Conservation (phyloP, 2,113 vertebrate genomes). For the Microtus richardsoni region DNA sequence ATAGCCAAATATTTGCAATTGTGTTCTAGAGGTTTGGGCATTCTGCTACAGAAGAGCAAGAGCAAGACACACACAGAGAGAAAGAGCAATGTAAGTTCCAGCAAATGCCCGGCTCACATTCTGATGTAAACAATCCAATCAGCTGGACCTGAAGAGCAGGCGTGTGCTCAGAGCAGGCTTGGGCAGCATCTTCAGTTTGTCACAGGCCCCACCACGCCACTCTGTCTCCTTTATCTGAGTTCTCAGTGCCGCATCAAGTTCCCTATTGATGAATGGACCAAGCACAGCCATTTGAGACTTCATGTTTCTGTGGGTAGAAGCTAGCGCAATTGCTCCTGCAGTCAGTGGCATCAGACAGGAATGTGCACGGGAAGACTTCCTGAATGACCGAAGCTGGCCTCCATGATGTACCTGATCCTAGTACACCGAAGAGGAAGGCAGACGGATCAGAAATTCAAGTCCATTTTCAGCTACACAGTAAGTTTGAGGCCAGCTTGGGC, state of each 20-base stretch:
- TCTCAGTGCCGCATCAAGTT: background rate
- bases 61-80: background rate
- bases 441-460: background rate
- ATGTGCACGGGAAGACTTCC: background rate
- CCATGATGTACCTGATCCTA: background rate
- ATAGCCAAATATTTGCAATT: conserved; percentile 82
- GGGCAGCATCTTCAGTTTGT: background rate
- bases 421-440: background rate
- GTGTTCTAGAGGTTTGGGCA: conserved; percentile 66
- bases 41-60: background rate
- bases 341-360: background rate
- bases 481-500: background rate
- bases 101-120: background rate
- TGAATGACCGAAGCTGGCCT: background rate
- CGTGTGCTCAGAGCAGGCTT: accelerated
- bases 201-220: background rate
- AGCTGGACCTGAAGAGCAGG: background rate
- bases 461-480: background rate
- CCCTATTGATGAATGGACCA: background rate
- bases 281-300: background rate
- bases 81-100: background rate
- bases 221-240: background rate
- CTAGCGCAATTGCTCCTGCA: background rate
- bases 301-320: background rate
- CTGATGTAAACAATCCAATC: too few species aligned